Conservation (phyloP, 1,140 invertebrate species). For the Hermetia illucens region DNA sequence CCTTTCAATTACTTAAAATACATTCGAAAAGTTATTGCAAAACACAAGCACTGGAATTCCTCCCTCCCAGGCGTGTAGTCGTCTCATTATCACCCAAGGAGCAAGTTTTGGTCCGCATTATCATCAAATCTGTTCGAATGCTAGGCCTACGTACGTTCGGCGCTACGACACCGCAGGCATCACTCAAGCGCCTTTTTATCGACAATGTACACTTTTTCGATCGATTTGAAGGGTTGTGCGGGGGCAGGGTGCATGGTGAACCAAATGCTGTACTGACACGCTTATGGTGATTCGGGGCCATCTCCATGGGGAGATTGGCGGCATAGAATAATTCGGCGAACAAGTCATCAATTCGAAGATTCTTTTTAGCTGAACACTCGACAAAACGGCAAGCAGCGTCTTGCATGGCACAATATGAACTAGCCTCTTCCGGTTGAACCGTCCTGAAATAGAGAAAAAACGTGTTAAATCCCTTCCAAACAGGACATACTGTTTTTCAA, state of each 20-base stretch:
- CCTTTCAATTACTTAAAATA: background rate
- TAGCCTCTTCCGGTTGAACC: constrained; percentile 53
- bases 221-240: constrained; percentile 44
- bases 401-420: constrained; percentile 51
- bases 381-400: constrained; percentile 61
- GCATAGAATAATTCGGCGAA: constrained; percentile 68
- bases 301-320: constrained; percentile 66
- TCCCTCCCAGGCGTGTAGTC: too few species aligned
- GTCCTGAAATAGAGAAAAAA: constrained; percentile 35
- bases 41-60: constrained; percentile 9
- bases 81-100: constrained; percentile 45
- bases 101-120: constrained; percentile 67
- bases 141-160: constrained; percentile 70
- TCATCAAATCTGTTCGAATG: constrained; percentile 71
- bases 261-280: constrained; percentile 52
- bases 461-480: background rate
- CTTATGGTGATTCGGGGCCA: constrained; percentile 76
- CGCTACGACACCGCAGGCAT: constrained; percentile 71
- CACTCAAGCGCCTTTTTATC: constrained; percentile 62
- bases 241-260: constrained; percentile 52
- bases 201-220: constrained; percentile 61
- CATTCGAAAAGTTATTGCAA: constrained; percentile 3
- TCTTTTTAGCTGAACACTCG: constrained; percentile 67
- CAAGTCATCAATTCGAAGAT: constrained; percentile 61
- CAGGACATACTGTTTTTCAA: constrained; percentile 2